Evolutionary conservation across 2,797 vertebrate species (phyloP).

Genomic region (Paramormyrops hopkinsi): DNA sequence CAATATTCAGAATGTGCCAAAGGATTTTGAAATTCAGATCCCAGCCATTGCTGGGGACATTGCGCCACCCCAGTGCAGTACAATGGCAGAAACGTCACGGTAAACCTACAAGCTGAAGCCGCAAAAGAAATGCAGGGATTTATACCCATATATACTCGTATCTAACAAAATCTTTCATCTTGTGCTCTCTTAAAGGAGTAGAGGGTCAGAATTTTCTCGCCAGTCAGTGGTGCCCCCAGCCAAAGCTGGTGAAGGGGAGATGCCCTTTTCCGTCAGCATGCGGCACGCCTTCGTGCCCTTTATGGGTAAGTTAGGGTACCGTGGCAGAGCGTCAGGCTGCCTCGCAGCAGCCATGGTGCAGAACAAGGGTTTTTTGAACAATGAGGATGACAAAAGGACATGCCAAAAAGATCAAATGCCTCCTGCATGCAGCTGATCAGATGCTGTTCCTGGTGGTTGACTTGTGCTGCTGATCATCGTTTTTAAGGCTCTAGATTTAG

Average conservation of each 20-base stretch:
- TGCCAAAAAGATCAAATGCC: neutral
- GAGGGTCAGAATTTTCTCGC: constrained; percentile 38
- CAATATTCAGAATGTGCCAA: constrained; percentile 94
- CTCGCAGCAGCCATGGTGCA: neutral
- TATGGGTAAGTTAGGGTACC: constrained; percentile 62
- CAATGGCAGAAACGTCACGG: constrained; percentile 41
- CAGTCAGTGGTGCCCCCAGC: constrained; percentile 25
- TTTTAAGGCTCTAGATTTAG: neutral
- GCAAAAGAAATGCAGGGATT: neutral
- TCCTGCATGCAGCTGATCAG: neutral
- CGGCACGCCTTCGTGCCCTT: constrained; percentile 91
- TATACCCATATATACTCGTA: neutral
- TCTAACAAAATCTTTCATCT: neutral
- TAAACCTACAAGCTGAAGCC: constrained; percentile 27
- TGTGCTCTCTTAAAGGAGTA: constrained; percentile 39
- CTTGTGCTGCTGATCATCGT: neutral
- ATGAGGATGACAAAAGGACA: neutral
- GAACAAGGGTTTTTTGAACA: neutral
- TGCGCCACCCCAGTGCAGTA: constrained; percentile 62
- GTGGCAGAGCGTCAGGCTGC: neutral
- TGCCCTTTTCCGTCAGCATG: constrained; percentile 85
- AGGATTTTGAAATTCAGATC: constrained; percentile 93
- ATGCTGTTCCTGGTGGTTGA: no score
- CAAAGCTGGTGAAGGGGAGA: constrained; percentile 53
- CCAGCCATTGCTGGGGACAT: constrained; percentile 75